A percentile compares a stretch with the other conserved stretches of the same genome.
Conservation (phyloP, 2,888 invertebrate genomes). For the Synergus gifuensis region DNA sequence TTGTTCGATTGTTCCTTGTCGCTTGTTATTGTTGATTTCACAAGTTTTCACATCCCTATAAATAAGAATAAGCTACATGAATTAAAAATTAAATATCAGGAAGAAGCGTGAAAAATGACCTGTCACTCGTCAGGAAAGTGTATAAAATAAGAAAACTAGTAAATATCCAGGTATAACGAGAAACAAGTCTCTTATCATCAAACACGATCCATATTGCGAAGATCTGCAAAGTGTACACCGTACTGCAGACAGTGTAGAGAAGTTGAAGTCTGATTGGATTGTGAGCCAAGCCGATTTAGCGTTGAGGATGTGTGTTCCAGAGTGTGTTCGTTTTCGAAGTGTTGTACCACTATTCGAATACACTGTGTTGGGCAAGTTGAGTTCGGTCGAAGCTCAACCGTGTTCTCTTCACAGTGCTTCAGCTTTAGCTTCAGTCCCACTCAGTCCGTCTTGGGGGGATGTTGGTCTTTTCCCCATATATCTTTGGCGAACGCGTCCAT, state of each 20-base stretch:
- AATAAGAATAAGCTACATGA: no score
- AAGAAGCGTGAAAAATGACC: background rate
- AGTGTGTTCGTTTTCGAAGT: no score
- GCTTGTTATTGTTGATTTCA: background rate
- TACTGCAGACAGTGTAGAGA: no score
- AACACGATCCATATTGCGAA: constrained; percentile 6
- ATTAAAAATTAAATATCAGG: background rate
- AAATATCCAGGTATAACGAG: background rate
- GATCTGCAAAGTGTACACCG: background rate
- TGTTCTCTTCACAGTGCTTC: background rate
- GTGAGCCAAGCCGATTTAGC: no score
- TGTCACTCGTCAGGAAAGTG: background rate
- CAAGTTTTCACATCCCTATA: background rate
- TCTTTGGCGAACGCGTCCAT: background rate
- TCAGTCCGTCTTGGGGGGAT: background rate
- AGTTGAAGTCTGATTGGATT: no score
- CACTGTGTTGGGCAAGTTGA: background rate
- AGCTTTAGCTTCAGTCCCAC: background rate
- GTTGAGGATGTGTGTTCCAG: no score
- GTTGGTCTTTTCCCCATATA: background rate
- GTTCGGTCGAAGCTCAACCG: background rate
- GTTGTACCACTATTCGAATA: background rate
- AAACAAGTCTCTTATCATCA: constrained; percentile 13
- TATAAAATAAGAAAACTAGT: background rate
- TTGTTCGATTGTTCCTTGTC: no score